Evolutionary conservation across 2,888 invertebrate genomes (phyloP), one percentile per base, ranked within the genome.

Genomic region (Ophraella communa): DNA sequence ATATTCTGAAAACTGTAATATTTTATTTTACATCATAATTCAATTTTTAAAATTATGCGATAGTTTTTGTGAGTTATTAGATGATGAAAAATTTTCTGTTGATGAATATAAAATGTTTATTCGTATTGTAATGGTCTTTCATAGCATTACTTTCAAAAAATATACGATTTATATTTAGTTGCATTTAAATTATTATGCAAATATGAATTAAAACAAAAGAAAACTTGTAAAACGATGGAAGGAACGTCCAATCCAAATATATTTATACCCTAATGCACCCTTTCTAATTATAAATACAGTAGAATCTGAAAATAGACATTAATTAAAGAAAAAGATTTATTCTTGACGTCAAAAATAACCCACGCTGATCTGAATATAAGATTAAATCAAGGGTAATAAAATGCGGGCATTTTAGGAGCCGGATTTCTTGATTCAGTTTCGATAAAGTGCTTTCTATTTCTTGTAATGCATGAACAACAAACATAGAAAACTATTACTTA

Each of bases 291-390:
- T 75, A 76, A 76, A 77, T 74, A 72, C 76, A 66, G 74, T 75
- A 71, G 76, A 76, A 76, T 76, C 75, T 76, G 66, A 70, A 69
- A 73, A 74, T 73, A 74, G 72, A 72, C 79, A 80, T 81, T 81
- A 81, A 80, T 81, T 81, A 81, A 78, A 77, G 77, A 74, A 74
- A 74, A 78, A 81, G 81, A 81, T 81, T 81, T 81, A 81, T 81
- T 75, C 76, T 56, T 70, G 35, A 76, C 74, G 78, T 81, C 81
- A 78, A 79, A 81, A 81, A 79, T 81, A 82, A 77, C 80, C 80
- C 79, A 80, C 79, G 79, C 80, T 74, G 77, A 76, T 76, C 78
- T 76, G 78, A 76, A 73, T 74, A 71, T 71, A 76, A 74, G 82
- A 82, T 82, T 80, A 79, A 77, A 81, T 81, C 81, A 74, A 71